Evolutionary conservation across 2,113 vertebrate genomes (phyloP).

Genomic region (Leucopternis melanops): DNA sequence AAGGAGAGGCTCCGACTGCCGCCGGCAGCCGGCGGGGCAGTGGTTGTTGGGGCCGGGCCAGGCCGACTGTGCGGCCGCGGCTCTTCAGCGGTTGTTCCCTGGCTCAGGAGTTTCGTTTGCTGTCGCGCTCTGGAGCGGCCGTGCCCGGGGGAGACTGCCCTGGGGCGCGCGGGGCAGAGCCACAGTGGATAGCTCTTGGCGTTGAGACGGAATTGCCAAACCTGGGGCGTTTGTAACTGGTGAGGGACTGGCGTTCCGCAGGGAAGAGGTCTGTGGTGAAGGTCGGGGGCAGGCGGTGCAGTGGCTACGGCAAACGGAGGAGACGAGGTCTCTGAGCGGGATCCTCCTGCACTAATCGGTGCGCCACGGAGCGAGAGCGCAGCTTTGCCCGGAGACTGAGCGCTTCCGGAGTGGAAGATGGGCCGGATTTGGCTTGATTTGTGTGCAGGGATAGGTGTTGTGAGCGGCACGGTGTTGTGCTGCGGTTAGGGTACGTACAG

Average conservation of each 20-base stretch:
- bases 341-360: fast-evolving
- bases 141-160: fast-evolving
- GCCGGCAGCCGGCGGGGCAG: not conserved
- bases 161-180: fast-evolving
- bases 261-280: not conserved
- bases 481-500: not conserved
- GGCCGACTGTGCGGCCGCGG: not conserved
- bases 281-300: fast-evolving
- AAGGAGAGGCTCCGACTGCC: too few species aligned
- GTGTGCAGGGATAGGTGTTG: not conserved
- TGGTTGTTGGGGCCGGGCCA: fast-evolving
- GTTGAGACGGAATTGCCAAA: not conserved
- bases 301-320: not conserved
- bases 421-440: not conserved
- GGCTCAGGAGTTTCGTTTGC: too few species aligned
- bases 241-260: not conserved
- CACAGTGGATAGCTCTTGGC: fast-evolving
- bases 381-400: fast-evolving
- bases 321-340: not conserved
- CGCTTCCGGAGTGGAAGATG: fast-evolving
- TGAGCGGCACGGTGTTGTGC: fast-evolving
- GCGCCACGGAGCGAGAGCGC: fast-evolving
- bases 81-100: fast-evolving
- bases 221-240: too few species aligned
- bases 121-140: fast-evolving